A percentile compares a stretch with the other conserved stretches of the same genome.
These are phyloP conservation scores for Microcebus tavaratra DNA, from an alignment of 2,113 vertebrate genomes.

Conservation along the genomic window DNA sequence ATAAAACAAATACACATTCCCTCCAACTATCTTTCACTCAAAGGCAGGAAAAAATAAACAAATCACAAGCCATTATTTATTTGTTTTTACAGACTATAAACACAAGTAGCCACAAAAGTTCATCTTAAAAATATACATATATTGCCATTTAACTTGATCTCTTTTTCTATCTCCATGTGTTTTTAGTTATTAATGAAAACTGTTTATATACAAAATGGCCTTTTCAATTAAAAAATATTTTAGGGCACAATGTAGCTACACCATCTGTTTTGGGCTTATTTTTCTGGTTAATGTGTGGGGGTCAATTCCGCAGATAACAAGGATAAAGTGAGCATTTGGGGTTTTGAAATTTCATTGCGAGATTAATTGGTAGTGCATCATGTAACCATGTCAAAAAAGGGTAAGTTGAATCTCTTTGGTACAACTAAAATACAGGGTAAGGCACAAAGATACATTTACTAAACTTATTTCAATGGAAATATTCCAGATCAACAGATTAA, in stretches of 20 bases:
- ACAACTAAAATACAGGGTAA: slow-evolving; percentile 68
- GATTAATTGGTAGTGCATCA: slow-evolving; percentile 46
- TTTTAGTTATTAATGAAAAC: slow-evolving; percentile 64
- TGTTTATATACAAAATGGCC: slow-evolving; percentile 57
- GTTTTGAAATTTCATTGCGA: slow-evolving; percentile 55
- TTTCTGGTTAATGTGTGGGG: slow-evolving; percentile 42
- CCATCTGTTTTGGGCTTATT: slow-evolving; percentile 49
- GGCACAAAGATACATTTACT: slow-evolving; percentile 54
- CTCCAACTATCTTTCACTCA: slow-evolving; percentile 44
- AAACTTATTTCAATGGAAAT: slow-evolving; percentile 62
- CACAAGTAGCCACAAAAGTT: slow-evolving; percentile 15
- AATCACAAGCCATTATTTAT: background rate
- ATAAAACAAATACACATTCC: slow-evolving; percentile 28
- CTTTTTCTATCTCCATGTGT: slow-evolving; percentile 40
- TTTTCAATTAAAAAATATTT: slow-evolving; percentile 58
- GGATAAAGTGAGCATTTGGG: slow-evolving; percentile 15
- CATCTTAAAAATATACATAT: slow-evolving; percentile 24
- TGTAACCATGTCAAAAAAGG: slow-evolving; percentile 48
- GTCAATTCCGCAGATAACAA: slow-evolving; percentile 33
- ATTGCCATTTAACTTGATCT: slow-evolving; percentile 49
- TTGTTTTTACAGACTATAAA: slow-evolving; percentile 58
- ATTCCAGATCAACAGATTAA: slow-evolving; percentile 63
- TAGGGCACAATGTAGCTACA: slow-evolving; percentile 24
- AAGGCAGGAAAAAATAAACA: background rate
- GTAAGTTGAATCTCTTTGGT: slow-evolving; percentile 32